A percentile compares a stretch with the other conserved stretches of the same genome.
These are phyloP conservation scores for Ctenochaetus hawaiiensis DNA, from an alignment of 2,797 vertebrate species.

Conservation along the genomic window DNA sequence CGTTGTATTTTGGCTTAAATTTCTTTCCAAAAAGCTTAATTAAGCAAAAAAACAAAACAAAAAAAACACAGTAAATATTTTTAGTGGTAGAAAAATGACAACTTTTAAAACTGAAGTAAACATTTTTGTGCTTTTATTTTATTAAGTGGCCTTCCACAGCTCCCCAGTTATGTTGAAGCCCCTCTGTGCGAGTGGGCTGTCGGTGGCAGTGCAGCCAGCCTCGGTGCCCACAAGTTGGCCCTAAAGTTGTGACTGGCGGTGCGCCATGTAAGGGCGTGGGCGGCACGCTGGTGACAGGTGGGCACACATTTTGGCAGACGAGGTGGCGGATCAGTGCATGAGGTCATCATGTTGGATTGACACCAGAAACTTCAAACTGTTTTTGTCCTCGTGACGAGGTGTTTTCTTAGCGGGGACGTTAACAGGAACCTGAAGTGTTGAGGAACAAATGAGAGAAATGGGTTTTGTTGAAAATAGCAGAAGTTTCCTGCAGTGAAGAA, in stretches of 20 bases:
- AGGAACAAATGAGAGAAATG: background rate
- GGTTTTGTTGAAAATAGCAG: background rate
- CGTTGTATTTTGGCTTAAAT: background rate
- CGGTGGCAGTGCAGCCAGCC: conserved; percentile 4
- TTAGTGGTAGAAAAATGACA: background rate
- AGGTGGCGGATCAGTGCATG: conserved; percentile 24
- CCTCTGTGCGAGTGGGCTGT: conserved; percentile 22
- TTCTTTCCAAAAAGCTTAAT: background rate
- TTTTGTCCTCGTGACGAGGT: background rate
- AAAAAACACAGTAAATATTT: too few relatives aligned
- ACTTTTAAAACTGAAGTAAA: background rate
- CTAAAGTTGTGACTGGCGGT: conserved; percentile 49
- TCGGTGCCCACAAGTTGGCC: conserved; percentile 44
- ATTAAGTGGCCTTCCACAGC: background rate
- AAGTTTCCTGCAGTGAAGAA: background rate
- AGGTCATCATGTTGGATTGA: conserved; percentile 50
- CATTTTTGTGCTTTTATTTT: background rate
- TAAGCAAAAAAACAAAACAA: background rate
- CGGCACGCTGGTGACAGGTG: conserved; percentile 34
- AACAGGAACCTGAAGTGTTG: background rate
- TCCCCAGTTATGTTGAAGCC: background rate
- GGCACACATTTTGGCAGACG: conserved; percentile 39
- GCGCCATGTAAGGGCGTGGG: conserved; percentile 52
- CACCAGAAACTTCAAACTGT: conserved; percentile 49
- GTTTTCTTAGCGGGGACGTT: conserved; percentile 13